phyloP scores from a whole-genome alignment of 2,888 invertebrate species.

The Hemaris fuciformis region DNA sequence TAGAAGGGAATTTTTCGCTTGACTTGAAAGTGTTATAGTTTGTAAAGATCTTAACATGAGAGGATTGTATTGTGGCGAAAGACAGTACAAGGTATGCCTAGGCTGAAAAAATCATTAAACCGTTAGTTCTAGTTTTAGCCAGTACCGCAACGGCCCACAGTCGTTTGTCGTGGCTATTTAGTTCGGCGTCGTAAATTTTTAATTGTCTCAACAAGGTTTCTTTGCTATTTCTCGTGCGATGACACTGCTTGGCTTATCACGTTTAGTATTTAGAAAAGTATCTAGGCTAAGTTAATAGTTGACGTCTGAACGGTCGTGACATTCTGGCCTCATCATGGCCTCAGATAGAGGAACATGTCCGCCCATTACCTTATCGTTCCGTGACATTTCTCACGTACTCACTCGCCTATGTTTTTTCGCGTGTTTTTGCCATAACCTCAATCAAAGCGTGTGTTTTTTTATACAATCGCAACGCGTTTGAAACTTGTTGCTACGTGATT shows the following conservation, averaged over 20 bases:
- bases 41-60: no score
- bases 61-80: not conserved
- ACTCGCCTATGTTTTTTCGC: not conserved
- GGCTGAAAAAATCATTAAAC: not conserved
- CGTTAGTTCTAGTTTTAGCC: not conserved
- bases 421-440: not conserved
- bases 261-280: no score
- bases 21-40: not conserved
- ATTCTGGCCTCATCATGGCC: not conserved
- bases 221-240: not conserved
- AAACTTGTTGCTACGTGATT: not conserved
- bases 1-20: no score
- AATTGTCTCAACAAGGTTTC: constrained; percentile 4
- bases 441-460: not conserved
- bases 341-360: not conserved
- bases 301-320: not conserved
- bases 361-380: not conserved
- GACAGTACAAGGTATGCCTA: not conserved
- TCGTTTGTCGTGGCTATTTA: not conserved
- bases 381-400: constrained; percentile 2
- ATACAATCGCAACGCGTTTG: not conserved
- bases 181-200: not conserved
- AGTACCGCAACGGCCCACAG: not conserved
- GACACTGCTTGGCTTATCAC: no score
- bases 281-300: not conserved